phyloP scores from a whole-genome alignment of 2,113 vertebrate species.

The Pseudopipra pipra region DNA sequence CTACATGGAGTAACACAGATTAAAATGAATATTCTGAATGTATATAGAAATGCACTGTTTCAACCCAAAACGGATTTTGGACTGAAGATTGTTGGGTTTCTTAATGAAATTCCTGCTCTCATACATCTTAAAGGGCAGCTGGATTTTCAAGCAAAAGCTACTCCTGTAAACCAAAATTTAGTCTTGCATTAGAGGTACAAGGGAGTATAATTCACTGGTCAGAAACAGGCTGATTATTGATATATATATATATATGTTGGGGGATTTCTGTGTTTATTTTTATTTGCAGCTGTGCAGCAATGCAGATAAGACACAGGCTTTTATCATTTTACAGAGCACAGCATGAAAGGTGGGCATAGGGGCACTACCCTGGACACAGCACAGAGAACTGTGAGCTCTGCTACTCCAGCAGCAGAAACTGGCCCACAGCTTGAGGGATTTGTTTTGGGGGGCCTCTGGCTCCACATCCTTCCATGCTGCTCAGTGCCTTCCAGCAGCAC shows the following conservation, averaged over 20 bases:
- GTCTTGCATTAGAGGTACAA: not conserved
- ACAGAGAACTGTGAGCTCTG: not conserved
- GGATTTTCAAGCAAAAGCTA: not conserved
- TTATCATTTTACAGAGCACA: not conserved
- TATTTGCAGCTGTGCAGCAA: not conserved
- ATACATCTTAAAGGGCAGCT: not conserved
- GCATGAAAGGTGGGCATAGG: not conserved
- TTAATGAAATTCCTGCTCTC: not conserved
- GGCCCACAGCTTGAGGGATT: not conserved
- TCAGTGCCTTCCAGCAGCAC: not conserved
- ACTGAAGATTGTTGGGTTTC: not conserved
- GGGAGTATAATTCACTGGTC: not conserved
- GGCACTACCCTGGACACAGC: too few relatives aligned
- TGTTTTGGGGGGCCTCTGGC: not conserved
- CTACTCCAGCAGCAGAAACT: not conserved
- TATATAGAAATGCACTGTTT: not conserved
- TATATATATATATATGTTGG: accelerated
- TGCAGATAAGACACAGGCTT: not conserved
- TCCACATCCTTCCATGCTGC: accelerated
- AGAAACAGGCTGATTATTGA: not conserved
- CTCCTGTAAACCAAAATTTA: not conserved
- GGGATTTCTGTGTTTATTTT: not conserved
- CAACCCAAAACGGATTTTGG: not conserved
- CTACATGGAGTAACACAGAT: not conserved
- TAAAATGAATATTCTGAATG: not conserved